These are phyloP conservation scores for Anas acuta DNA, from an alignment of 2,797 vertebrate species.

Conservation along the genomic window DNA sequence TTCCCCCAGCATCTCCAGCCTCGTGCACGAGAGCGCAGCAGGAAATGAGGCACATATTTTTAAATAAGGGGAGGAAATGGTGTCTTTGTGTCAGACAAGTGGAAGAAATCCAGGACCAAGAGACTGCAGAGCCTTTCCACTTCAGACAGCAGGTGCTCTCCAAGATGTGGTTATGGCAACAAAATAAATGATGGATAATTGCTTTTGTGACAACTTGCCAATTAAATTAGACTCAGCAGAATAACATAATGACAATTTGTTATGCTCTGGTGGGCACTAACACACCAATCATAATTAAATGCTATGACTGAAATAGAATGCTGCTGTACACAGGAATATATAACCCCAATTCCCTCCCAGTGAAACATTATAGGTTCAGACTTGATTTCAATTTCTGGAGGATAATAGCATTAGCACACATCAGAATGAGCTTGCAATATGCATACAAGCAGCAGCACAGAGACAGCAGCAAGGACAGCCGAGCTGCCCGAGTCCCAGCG, in stretches of 20 bases:
- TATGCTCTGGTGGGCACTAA: conserved; percentile 94
- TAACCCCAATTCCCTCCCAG: conserved; percentile 88
- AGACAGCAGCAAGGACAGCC: conserved; percentile 21
- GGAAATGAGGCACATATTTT: conserved; percentile 45
- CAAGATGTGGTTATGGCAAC: conserved; percentile 91
- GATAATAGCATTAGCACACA: conserved; percentile 83
- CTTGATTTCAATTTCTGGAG: conserved; percentile 86
- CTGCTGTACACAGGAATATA: conserved; percentile 85
- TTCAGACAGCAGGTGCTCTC: conserved; percentile 89
- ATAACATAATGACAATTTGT: conserved; percentile 97
- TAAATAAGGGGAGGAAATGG: conserved; percentile 69
- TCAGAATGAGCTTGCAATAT: conserved; percentile 74
- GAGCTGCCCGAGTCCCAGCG: not conserved
- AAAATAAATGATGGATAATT: conserved; percentile 97
- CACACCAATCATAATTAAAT: conserved; percentile 97
- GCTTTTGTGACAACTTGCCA: conserved; percentile 96
- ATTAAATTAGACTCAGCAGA: conserved; percentile 96
- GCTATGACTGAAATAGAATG: conserved; percentile 88
- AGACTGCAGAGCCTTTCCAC: conserved; percentile 72
- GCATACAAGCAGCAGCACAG: conserved; percentile 59
- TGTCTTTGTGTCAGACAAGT: conserved; percentile 75
- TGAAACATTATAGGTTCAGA: conserved; percentile 86
- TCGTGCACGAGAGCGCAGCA: not conserved
- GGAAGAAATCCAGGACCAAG: conserved; percentile 78
- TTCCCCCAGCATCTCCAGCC: not conserved